A percentile compares a stretch with the other conserved stretches of the same genome.
phyloP scores from a whole-genome alignment of 2,113 vertebrate genomes.

The Struthidea cinerea region DNA sequence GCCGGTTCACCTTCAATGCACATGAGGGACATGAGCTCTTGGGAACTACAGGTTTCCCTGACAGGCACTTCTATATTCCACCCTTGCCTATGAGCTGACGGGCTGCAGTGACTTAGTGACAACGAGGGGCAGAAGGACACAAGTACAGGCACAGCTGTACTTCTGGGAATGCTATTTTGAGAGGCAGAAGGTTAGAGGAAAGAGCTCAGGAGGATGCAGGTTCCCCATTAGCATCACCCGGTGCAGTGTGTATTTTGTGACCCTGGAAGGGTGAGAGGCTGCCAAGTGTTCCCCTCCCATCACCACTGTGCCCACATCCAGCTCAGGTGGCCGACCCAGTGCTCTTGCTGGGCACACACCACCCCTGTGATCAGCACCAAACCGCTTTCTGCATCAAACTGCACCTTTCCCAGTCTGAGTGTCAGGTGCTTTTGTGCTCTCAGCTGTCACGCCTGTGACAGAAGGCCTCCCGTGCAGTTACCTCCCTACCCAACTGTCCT shows the following conservation, averaged over 20 bases:
- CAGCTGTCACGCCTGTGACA: background rate
- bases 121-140: background rate
- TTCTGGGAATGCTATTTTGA: background rate
- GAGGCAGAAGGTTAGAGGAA: background rate
- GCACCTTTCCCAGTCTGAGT: background rate
- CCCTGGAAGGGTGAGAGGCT: fast-evolving
- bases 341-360: background rate
- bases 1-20: constrained; percentile 85
- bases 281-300: background rate
- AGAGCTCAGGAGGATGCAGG: background rate
- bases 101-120: background rate
- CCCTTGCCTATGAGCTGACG: background rate
- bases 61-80: background rate
- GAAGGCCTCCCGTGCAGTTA: background rate
- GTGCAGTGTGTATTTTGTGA: background rate
- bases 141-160: background rate
- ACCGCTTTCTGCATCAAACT: background rate
- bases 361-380: background rate
- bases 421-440: background rate
- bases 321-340: background rate
- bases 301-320: background rate
- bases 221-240: background rate
- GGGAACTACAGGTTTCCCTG: background rate
- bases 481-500: background rate
- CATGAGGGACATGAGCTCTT: background rate